A percentile compares a stretch with the other conserved stretches of the same genome.
Conservation (phyloP, 2,888 invertebrate genomes). For the Orchesella flavescens region DNA sequence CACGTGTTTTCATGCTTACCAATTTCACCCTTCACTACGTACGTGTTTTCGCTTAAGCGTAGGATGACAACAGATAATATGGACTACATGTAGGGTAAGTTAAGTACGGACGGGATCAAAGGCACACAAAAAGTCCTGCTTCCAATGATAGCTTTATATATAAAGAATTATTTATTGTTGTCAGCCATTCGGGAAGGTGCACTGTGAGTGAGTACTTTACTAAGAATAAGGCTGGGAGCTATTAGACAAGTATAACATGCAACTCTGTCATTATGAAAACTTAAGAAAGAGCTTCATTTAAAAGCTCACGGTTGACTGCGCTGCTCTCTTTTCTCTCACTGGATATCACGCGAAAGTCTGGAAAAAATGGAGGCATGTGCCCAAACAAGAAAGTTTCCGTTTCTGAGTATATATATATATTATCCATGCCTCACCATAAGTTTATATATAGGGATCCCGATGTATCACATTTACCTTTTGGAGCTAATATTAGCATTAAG, state of each 20-base stretch:
- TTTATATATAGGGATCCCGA: too few relatives aligned
- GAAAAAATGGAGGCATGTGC: background rate
- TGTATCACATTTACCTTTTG: background rate
- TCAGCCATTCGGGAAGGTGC: background rate
- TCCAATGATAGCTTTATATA: too few relatives aligned
- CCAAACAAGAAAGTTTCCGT: background rate
- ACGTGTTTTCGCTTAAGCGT: slow-evolving; percentile 10
- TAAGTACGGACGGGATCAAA: too few relatives aligned
- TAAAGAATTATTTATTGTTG: too few relatives aligned
- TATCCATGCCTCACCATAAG: too few relatives aligned
- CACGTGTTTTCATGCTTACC: slow-evolving; percentile 13
- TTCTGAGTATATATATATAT: too few relatives aligned
- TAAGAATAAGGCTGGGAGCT: background rate
- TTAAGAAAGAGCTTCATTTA: slow-evolving; percentile 26
- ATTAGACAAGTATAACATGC: background rate
- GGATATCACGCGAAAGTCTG: background rate
- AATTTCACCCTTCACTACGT: slow-evolving; percentile 49
- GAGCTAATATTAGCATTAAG: background rate
- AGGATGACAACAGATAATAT: slow-evolving; percentile 2
- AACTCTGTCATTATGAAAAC: slow-evolving; percentile 30
- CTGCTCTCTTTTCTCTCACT: background rate
- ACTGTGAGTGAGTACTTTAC: background rate
- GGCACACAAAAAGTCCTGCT: too few relatives aligned
- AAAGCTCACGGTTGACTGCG: slow-evolving; percentile 14
- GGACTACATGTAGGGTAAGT: slow-evolving; percentile 6